Base-by-base conservation (phyloP, 2,113 vertebrate genomes). In the Aramus guarauna region DNA sequence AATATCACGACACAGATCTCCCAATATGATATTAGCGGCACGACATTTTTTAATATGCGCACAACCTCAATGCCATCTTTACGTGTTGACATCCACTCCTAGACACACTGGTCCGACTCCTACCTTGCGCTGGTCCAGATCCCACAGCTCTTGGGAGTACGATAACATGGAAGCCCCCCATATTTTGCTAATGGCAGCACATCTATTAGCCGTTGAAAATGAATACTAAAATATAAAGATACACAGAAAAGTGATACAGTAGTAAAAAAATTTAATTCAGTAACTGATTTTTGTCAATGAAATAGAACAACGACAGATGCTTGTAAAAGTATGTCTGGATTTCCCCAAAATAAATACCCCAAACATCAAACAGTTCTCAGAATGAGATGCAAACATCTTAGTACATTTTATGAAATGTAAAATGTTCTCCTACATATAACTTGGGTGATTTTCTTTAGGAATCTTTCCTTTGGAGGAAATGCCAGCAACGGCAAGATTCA, bases 1-100 rank as follows among this genome's bases (percentile, higher is more conserved):
- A 78, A 36, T n/a, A 62, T 6, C 34, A 29, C 2, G 2, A 15
- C 0, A 0, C 36, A 48, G n/a, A 71, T 75, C 7, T 47, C 26
- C n/a, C 48, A 24, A 68, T 53, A n/a, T 0, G 11, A 2, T 71
- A 23, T 53, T 39, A 72, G 12, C 5, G 47, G 21, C 32, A 53
- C 3, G 41, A 47, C 3, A 32, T n/a, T 62, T 93, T 43, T 23
- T 48, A 17, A 55, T 47, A 41, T 24, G 30, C 1, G 0, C 23
- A 16, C 20, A 75, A 43, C 18, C 17, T 47, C 27, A 60, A 20
- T 34, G 9, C 16, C 66, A 64, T 15, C 16, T 78, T 43, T 15
- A 9, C 29, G 14, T 52, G 21, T 32, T 41, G 27, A 63, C 17
- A 56, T 16, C 6, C 22, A 5, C 30, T 50, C 11, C 32, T 29